phyloP scores from a whole-genome alignment of 2,888 invertebrate species.

The Tricholauxania praeusta region DNA sequence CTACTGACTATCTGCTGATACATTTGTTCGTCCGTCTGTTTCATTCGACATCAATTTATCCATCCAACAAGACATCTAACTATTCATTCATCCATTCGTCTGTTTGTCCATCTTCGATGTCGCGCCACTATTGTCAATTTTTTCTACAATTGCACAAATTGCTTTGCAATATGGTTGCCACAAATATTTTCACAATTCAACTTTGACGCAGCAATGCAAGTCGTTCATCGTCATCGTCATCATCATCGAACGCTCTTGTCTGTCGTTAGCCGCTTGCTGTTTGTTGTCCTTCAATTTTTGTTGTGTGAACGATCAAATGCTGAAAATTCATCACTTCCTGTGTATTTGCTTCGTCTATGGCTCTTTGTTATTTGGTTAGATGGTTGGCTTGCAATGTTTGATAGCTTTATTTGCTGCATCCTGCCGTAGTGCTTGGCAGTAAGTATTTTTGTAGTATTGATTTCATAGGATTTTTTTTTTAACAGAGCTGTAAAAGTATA shows the following conservation, averaged over 20 bases:
- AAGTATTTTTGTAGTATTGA: neutral
- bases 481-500: too few relatives aligned
- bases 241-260: too few relatives aligned
- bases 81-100: neutral
- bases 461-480: neutral
- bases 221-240: too few relatives aligned
- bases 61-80: neutral
- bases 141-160: conserved; percentile 3
- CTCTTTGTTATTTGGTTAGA: neutral
- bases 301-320: neutral
- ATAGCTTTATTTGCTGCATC: conserved; percentile 23
- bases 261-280: neutral
- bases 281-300: neutral
- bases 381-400: neutral
- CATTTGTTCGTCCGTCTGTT: too few relatives aligned
- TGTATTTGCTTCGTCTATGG: too few relatives aligned
- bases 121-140: conserved; percentile 8
- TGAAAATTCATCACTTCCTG: conserved; percentile 1
- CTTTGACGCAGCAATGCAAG: too few relatives aligned
- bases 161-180: neutral
- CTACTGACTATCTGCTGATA: too few relatives aligned
- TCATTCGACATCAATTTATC: too few relatives aligned
- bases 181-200: neutral
- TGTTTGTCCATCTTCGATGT: neutral
- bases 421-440: neutral